Evolutionary conservation across 2,888 invertebrate genomes (phyloP), one percentile per base, ranked within the genome.

Genomic region (Nebria salina): DNA sequence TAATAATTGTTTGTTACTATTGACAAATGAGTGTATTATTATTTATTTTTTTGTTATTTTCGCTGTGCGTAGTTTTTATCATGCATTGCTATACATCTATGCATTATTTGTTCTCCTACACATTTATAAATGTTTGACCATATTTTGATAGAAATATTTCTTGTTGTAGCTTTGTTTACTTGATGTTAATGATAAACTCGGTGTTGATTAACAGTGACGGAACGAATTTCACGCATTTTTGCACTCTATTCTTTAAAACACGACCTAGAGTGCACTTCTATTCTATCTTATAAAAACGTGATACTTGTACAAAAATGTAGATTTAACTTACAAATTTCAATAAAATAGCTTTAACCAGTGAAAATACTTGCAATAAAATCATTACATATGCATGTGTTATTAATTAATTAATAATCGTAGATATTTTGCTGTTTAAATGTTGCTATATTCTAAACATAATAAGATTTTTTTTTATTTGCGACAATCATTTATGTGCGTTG

Each of bases 11-110:
- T 73, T 64, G 72, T 72, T 26, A 72, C 11, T 26, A 41, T 20
- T 79, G 34, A 25, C 9, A 26, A 64, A 68, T 54, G 65, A 65
- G 34, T 66, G 75, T 80, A 80, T 80, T 66, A 66, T 66, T 66
- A 66, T 66, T 54, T 66, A 66, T 66, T 66, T 66, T 80, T 75
- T 80, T 77, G 77, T 77, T 80, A 80, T 65, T 65, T 78, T 78
- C 74, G 68, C 34, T 74, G 68, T 76, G 68, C 66, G 15, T 54
- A 43, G 72, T 72, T 77, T 73, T 41, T 73, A 41, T 34, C 34
- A 34, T 34, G 34, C 34, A 34, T 2, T 34, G 34, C 34, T 34
- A 34, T 34, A 34, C 34, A n/a, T 20, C 20, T 20, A 34, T 34
- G 5, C 34, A 34, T 34, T 34, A 34, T 34, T 34, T 34, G 34